Base-by-base conservation (phyloP, 2,113 vertebrate genomes). In the Phodopus roborovskii region DNA sequence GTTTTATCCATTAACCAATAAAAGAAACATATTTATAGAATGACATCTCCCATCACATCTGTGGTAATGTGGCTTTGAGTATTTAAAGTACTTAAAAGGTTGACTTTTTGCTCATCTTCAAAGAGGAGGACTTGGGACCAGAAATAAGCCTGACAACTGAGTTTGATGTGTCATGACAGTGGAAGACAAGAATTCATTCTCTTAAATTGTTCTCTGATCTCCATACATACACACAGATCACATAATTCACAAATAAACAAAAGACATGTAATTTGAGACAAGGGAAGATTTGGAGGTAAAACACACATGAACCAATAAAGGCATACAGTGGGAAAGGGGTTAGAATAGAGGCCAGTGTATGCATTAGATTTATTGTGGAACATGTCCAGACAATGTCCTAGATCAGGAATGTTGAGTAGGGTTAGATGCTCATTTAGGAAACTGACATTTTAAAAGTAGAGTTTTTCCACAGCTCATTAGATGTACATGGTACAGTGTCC, bases 251-350 rank as follows among this genome's bases (percentile, higher is more conserved):
- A 77, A 50, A 17, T 50, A 50, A 50, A n/a, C 6, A 48, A 42
- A 75, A 75, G 4, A 33, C 5, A 50, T 77, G 45, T 30, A 30
- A 50, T 50, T 50, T 15, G 3, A 28, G 16, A 48, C 17, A 30
- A 9, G 45, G 45, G 24, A 92, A 90, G 5, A 58, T 75, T 86
- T 86, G 45, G 64, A 94, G 81, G 39, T 50, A 95, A 95, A 87
- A 42, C 17, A 60, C 3, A 66, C 26, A 28, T n/a, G 4, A 26
- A 24, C 85, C 15, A 60, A 53, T 62, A 53, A 60, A 85, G 75
- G 75, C 53, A 42, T 19, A 9, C 30, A 79, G 0, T 81, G 33
- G 58, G 24, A 81, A 74, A 24, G 3, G 66, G 1, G 17, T 73
- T 66, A 17, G 10, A 45, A 28, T 33, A 42, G 56, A 70, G 19